Evolutionary conservation across 53 echinoderm and acorn worm species (phyloP), one percentile per base, ranked within the genome.

Genomic region (Echinarachnius parma): DNA sequence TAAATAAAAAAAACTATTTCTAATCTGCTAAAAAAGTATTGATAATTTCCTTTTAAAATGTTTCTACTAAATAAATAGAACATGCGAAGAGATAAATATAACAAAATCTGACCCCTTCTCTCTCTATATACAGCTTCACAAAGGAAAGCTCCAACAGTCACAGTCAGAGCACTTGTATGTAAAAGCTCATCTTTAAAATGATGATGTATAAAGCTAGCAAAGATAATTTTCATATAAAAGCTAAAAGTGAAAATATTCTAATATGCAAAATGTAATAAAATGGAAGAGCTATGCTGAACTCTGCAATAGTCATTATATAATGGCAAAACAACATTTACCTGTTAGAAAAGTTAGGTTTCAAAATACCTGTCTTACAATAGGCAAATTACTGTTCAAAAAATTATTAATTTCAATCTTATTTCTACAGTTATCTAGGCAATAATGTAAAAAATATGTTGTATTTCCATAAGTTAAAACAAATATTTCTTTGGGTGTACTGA

Each of bases 221-320:
- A 72, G 74, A 56, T 56, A 72, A 56, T 57, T 57, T 56, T 72
- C 57, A 72, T 72, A 72, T 42, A 72, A 72, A 72, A 72, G 74
- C 74, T 72, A 72, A 72, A n/a, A 72, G 74, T 72, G 74, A 72
- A 72, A 72, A 72, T 72, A 72, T 56, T 45, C 56, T 56, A 37
- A 34, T 72, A 72, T 54, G 56, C 55, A 72, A 72, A 72, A 72
- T 72, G 74, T 72, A 72, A 72, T 45, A 72, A 72, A 72, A 72
- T 72, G 74, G 74, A 72, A 72, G 74, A 72, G 74, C 74, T 72
- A 72, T 72, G 57, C 56, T 72, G 74, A 72, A 72, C 74, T 72
- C 74, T 72, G 74, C 74, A 72, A 56, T 56, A 72, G 74, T 56
- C 68, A 68, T 72, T 57, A 54, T n/a, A n/a, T n/a, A n/a, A n/a